Conservation (phyloP, 2,888 invertebrate genomes). For the Chrysotoxum bicinctum region DNA sequence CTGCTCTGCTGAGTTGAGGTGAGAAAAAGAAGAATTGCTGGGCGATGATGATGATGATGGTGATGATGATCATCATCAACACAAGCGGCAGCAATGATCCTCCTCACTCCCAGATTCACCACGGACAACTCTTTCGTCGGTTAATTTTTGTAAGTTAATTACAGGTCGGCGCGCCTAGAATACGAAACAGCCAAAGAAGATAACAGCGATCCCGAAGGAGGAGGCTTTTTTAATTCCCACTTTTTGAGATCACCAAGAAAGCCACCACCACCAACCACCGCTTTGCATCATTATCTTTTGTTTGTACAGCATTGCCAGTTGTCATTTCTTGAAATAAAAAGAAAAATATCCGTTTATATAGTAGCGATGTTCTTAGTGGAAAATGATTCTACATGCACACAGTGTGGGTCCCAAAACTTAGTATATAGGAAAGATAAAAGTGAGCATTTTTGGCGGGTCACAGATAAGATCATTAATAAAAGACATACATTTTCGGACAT, state of each 20-base stretch:
- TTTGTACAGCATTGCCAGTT: slow-evolving; percentile 17
- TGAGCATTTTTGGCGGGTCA: no score
- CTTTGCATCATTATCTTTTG: slow-evolving; percentile 47
- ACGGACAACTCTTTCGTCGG: slow-evolving; percentile 73
- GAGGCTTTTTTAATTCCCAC: slow-evolving; percentile 71
- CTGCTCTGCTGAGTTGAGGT: slow-evolving; percentile 28
- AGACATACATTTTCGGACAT: no score
- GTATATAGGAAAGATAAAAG: no score
- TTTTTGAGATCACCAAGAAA: slow-evolving; percentile 67
- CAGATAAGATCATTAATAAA: no score
- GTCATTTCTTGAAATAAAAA: neutral
- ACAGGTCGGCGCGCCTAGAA: slow-evolving; percentile 66
- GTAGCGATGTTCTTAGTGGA: no score
- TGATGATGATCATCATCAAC: slow-evolving; percentile 19
- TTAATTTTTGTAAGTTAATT: slow-evolving; percentile 73
- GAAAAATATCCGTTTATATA: neutral
- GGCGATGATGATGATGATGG: slow-evolving; percentile 47
- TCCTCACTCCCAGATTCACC: slow-evolving; percentile 50
- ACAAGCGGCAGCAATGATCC: slow-evolving; percentile 33
- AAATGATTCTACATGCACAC: no score
- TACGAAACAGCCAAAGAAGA: slow-evolving; percentile 21
- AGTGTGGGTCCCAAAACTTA: no score
- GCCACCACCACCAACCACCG: slow-evolving; percentile 28
- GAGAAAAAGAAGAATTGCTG: slow-evolving; percentile 67
- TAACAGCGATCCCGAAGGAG: slow-evolving; percentile 50